These are phyloP conservation scores for Chionomys nivalis DNA, from an alignment of 2,113 vertebrate genomes.

Conservation along the genomic window DNA sequence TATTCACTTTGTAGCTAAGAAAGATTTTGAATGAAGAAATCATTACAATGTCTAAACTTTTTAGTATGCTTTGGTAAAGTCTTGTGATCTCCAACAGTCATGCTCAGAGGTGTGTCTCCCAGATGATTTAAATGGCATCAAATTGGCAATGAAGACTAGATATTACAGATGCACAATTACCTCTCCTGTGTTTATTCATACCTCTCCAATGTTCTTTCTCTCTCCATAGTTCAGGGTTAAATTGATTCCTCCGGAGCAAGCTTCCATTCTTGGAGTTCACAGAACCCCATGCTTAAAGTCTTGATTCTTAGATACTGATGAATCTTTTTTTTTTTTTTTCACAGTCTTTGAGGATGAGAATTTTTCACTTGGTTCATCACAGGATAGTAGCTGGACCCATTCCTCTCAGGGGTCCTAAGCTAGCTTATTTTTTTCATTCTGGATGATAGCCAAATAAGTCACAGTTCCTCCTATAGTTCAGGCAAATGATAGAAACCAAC, in stretches of 20 bases:
- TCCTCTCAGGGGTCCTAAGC: not conserved
- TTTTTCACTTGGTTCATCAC: not conserved
- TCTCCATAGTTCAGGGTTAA: not conserved
- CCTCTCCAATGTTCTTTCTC: not conserved
- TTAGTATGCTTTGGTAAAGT: not conserved
- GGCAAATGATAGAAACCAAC: not conserved
- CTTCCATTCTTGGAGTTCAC: not conserved
- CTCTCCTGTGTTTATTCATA: not conserved
- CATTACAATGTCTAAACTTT: conserved; percentile 29
- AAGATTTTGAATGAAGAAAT: not conserved
- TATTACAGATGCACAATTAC: not conserved
- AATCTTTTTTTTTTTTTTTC: not conserved
- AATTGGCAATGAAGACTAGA: not conserved
- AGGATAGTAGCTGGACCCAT: not conserved
- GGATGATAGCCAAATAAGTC: not conserved
- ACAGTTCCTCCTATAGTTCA: not conserved
- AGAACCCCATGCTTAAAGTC: not conserved
- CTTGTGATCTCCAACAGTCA: too few relatives aligned
- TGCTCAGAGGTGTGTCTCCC: too few relatives aligned
- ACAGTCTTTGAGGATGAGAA: not conserved
- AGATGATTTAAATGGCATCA: not conserved
- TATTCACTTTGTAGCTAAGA: conserved; percentile 13
- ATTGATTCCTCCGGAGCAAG: not conserved
- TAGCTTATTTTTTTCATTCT: not conserved
- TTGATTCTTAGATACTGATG: not conserved